Conservation (phyloP, 1,140 invertebrate genomes). For the Hyphantria cunea region DNA sequence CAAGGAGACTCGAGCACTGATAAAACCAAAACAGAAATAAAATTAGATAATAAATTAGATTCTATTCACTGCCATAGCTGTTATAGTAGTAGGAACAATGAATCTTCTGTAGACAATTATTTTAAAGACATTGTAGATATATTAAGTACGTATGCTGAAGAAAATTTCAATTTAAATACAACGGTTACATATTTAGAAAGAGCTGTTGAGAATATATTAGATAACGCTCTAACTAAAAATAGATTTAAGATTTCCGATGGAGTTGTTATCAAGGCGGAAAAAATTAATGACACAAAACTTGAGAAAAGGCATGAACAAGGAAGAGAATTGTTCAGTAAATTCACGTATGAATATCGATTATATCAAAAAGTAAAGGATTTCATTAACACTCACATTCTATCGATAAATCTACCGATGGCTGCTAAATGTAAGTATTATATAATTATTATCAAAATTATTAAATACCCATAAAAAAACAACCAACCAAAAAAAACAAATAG, state of each 20-base stretch:
- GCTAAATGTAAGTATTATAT: conserved; percentile 79
- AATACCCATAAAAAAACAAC: too few relatives aligned
- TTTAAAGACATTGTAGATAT: conserved; percentile 53
- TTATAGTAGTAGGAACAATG: conserved; percentile 55
- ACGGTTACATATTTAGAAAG: conserved; percentile 57
- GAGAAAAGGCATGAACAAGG: conserved; percentile 40
- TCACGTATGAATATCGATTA: conserved; percentile 71
- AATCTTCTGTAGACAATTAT: conserved; percentile 37
- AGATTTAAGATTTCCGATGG: conserved; percentile 67
- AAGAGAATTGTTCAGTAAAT: conserved; percentile 68
- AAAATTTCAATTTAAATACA: conserved; percentile 58
- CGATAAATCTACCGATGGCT: conserved; percentile 82
- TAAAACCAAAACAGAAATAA: conserved; percentile 55
- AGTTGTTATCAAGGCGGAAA: conserved; percentile 62
- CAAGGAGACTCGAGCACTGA: conserved; percentile 47
- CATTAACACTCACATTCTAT: conserved; percentile 78
- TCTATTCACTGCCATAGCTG: conserved; percentile 71
- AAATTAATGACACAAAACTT: conserved; percentile 33
- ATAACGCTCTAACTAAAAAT: conserved; percentile 56
- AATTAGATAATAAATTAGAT: conserved; percentile 63
- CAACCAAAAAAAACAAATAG: too few relatives aligned
- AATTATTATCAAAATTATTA: not conserved
- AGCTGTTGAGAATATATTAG: conserved; percentile 57
- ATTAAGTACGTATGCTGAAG: conserved; percentile 54
- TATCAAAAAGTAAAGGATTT: conserved; percentile 73